phyloP scores from a whole-genome alignment of 2,113 vertebrate species.

The Cynopterus brachyotis region DNA sequence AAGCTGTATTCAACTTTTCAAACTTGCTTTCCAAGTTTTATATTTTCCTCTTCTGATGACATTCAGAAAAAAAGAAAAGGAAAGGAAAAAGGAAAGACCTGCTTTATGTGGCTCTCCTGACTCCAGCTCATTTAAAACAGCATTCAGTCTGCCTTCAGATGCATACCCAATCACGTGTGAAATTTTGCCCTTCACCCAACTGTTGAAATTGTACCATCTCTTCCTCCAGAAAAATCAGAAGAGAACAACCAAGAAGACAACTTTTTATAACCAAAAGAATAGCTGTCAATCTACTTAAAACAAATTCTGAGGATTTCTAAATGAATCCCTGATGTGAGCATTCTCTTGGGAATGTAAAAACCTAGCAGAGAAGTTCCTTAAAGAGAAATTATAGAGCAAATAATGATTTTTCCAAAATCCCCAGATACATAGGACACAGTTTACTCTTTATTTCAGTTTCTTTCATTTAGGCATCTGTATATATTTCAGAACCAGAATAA shows the following conservation, averaged over 20 bases:
- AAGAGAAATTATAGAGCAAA: not conserved
- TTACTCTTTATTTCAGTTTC: not conserved
- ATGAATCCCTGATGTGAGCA: not conserved
- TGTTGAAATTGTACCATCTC: not conserved
- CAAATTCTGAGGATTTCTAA: conserved; percentile 36
- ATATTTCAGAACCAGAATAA: not conserved
- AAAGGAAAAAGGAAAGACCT: no score
- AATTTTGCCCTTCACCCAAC: not conserved
- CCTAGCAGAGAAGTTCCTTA: conserved; percentile 2
- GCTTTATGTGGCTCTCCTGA: not conserved
- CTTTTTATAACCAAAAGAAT: not conserved
- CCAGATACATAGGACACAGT: not conserved
- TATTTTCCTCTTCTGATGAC: not conserved
- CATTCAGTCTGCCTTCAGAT: not conserved
- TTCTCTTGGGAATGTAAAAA: conserved; percentile 9
- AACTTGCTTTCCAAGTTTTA: not conserved
- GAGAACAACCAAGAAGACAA: not conserved
- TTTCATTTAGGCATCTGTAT: not conserved
- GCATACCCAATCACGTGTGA: not conserved
- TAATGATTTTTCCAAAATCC: not conserved
- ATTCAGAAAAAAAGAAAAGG: not conserved
- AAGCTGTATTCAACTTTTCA: not conserved
- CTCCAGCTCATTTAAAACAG: not conserved
- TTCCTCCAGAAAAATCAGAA: not conserved
- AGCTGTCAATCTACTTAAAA: not conserved